Conservation (phyloP, 2,888 invertebrate species). For the Oscheius sp. region DNA sequence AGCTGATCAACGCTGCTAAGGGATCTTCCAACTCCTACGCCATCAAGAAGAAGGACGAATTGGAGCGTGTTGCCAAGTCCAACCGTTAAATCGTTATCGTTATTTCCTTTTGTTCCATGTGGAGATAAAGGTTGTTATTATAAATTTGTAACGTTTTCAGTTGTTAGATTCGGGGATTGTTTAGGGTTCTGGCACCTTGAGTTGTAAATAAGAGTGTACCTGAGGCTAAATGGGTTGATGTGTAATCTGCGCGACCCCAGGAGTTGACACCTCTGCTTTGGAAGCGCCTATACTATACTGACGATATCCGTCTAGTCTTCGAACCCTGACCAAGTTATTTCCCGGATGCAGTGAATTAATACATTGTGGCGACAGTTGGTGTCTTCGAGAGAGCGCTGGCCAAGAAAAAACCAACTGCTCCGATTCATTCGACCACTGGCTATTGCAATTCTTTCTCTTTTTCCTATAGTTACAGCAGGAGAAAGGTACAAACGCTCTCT, state of each 20-base stretch:
- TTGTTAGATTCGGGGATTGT: neutral
- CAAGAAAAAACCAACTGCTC: constrained; percentile 36
- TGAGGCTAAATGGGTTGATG: constrained; percentile 10
- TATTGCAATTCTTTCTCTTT: constrained; percentile 18
- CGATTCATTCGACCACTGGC: constrained; percentile 25
- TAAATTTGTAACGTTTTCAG: constrained; percentile 6
- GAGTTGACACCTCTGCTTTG: constrained; percentile 25
- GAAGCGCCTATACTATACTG: neutral
- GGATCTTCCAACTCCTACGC: constrained; percentile 99
- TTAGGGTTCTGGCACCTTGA: neutral
- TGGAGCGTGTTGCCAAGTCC: constrained; percentile 99
- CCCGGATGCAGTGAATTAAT: constrained; percentile 30
- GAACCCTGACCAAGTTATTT: neutral
- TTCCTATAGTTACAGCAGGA: neutral
- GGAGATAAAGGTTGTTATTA: constrained; percentile 30
- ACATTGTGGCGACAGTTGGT: constrained; percentile 37
- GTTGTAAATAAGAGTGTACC: constrained; percentile 27
- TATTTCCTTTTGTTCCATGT: constrained; percentile 29
- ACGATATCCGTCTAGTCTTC: no score
- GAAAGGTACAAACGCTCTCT: no score
- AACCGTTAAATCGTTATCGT: constrained; percentile 85
- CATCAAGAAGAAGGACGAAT: constrained; percentile 99
- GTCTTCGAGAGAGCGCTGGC: constrained; percentile 17
- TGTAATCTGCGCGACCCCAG: constrained; percentile 23
- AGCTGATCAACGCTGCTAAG: constrained; percentile 99